Percentiles rank a stretch among this genome's conserved stretches.
These are phyloP conservation scores for Protonibea diacanthus DNA, from an alignment of 2,797 vertebrate species.

Conservation along the genomic window DNA sequence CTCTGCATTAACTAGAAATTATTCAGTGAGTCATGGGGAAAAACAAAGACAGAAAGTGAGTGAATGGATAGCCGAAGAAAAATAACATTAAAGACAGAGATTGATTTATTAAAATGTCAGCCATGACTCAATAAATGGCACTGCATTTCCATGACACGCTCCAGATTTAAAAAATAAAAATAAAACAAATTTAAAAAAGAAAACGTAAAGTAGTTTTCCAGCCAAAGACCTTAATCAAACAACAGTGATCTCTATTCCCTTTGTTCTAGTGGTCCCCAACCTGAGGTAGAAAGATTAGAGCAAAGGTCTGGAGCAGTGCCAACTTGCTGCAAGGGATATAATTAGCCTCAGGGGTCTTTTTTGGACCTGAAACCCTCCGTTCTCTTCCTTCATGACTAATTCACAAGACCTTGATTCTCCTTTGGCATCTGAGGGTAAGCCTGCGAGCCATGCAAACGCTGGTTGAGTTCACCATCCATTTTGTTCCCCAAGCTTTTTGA, in stretches of 20 bases:
- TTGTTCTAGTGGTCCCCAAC: constrained; percentile 61
- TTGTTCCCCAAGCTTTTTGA: constrained; percentile 36
- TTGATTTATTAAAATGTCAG: constrained; percentile 50
- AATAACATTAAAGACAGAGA: constrained; percentile 24
- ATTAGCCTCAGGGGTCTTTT: constrained; percentile 84
- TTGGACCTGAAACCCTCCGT: constrained; percentile 68
- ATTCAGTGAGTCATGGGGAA: constrained; percentile 11
- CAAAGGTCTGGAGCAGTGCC: constrained; percentile 66
- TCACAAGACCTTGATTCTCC: constrained; percentile 76
- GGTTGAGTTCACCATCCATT: constrained; percentile 40
- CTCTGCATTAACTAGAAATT: constrained; percentile 21
- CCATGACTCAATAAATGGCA: constrained; percentile 52
- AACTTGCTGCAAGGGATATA: constrained; percentile 75
- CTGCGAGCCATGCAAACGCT: constrained; percentile 53
- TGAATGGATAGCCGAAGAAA: not conserved
- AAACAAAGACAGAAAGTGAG: not conserved
- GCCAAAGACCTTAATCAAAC: constrained; percentile 61
- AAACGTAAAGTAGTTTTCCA: constrained; percentile 32
- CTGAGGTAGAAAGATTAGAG: constrained; percentile 69
- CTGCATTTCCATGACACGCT: not conserved
- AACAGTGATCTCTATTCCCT: constrained; percentile 37
- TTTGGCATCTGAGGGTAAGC: constrained; percentile 65
- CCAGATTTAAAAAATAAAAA: not conserved
- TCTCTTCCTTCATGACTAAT: constrained; percentile 78
- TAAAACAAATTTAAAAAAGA: not conserved